Evolutionary conservation across 2,888 invertebrate genomes (phyloP), one percentile per base, ranked within the genome.

Genomic region (Lacanobia oleracea): DNA sequence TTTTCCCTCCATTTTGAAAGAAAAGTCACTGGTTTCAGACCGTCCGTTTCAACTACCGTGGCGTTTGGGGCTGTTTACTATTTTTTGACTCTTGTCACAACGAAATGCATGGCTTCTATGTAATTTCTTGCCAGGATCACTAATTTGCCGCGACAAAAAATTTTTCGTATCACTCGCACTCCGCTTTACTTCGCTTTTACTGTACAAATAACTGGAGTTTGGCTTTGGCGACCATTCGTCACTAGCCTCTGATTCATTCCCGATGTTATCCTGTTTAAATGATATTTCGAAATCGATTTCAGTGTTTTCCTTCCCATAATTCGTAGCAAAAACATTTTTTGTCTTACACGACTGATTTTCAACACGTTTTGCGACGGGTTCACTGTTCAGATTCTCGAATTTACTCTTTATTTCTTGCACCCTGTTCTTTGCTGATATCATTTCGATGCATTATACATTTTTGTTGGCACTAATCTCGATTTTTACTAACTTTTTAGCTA

Each of bases 401-500:
- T 96, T 97, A 91, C 95, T 97, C 89, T 97, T 97, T 78, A 97
- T 97, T 64, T 96, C 96, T 94, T 97, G 97, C 59, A 97, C 97
- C 93, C 97, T 95, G 88, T 95, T 96, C 87, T 93, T 92, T 76
- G 93, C 89, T 88, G 93, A 94, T 93, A 94, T 91, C 96, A 96
- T 95, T 94, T 94, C 89, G 86, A 89, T 81, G 85, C 86, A 83
- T 87, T 89, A 89, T 89, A 89, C 94, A 94, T 95, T 92, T 93
- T 90, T 85, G 63, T 63, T 73, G 53, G 5, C 85, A 77, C 68
- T 64, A 81, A 75, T 72, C 53, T 72, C 23, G 40, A 43, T 60
- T 61, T 80, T 71, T 50, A 50, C 23, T 18, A n/a, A 45, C 63
- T 56, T 33, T 56, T 27, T 12, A 37, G 45, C 37, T 66, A 21